These are phyloP conservation scores for Cantharis flavilabris DNA, from an alignment of 2,888 invertebrate species.

Conservation along the genomic window DNA sequence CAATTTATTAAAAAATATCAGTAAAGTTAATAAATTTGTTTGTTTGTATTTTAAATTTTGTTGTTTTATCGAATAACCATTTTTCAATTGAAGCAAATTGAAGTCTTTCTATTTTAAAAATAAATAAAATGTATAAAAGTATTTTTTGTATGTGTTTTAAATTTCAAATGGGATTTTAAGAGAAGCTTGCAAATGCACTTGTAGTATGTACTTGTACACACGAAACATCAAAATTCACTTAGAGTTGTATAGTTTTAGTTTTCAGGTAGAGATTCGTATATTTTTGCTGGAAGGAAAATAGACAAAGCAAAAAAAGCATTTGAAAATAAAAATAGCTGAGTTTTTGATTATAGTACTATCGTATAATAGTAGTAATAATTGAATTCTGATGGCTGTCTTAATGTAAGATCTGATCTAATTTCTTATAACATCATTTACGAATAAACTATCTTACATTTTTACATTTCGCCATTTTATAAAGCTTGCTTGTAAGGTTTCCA, in stretches of 20 bases:
- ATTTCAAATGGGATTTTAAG: constrained; percentile 28
- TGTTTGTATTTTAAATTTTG: too few relatives aligned
- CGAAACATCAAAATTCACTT: constrained; percentile 32
- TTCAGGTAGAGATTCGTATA: background rate
- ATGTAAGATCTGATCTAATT: too few relatives aligned
- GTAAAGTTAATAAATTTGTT: too few relatives aligned
- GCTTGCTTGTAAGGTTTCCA: too few relatives aligned
- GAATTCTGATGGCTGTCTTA: too few relatives aligned
- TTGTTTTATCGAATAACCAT: too few relatives aligned
- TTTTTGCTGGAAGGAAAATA: background rate
- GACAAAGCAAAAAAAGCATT: too few relatives aligned
- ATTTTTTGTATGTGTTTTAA: constrained; percentile 25
- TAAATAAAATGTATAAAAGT: constrained; percentile 18
- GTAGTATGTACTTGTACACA: background rate
- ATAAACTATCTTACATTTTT: too few relatives aligned
- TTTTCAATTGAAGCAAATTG: background rate
- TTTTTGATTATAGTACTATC: background rate
- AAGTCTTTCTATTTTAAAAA: background rate
- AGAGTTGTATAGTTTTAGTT: constrained; percentile 19
- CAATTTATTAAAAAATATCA: too few relatives aligned
- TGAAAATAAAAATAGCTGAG: background rate
- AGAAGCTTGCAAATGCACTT: constrained; percentile 27
- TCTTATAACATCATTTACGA: too few relatives aligned
- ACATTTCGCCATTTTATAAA: too few relatives aligned
- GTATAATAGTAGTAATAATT: too few relatives aligned